These are phyloP conservation scores for Drosophila robusta DNA, from an alignment of 2,888 invertebrate genomes.

Conservation along the genomic window DNA sequence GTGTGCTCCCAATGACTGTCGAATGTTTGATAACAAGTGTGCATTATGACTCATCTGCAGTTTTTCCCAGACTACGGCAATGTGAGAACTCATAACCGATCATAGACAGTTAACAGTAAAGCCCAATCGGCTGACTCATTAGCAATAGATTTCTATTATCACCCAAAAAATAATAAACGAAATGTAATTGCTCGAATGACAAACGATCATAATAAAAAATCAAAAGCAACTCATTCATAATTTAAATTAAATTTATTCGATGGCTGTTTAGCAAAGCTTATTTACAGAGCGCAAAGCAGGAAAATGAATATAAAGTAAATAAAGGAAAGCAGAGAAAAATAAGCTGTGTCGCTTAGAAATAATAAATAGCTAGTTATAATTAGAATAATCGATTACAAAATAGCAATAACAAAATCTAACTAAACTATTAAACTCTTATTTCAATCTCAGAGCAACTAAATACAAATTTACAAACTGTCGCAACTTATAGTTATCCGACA, in stretches of 20 bases:
- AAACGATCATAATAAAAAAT: conserved; percentile 6
- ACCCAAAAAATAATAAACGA: conserved; percentile 1
- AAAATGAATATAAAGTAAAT: conserved; percentile 13
- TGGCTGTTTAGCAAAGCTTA: conserved; percentile 63
- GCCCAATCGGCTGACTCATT: conserved; percentile 32
- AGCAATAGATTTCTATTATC: conserved; percentile 1
- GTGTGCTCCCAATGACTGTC: background rate
- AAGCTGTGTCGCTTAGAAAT: conserved; percentile 20
- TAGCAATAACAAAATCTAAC: conserved; percentile 56
- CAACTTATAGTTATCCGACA: conserved; percentile 15
- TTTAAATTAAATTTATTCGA: conserved; percentile 68
- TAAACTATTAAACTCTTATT: conserved; percentile 27
- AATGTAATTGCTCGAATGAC: conserved; percentile 3
- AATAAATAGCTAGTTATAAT: conserved; percentile 36
- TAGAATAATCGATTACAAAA: conserved; percentile 28
- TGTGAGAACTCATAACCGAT: conserved; percentile 9
- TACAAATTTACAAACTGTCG: conserved; percentile 28
- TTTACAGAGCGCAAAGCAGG: conserved; percentile 43
- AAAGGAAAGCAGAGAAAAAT: conserved; percentile 22
- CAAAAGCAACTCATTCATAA: conserved; percentile 25
- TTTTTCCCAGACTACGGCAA: conserved; percentile 4
- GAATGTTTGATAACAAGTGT: conserved; percentile 33
- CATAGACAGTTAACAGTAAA: conserved; percentile 13
- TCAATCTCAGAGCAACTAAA: conserved; percentile 38
- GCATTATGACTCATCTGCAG: conserved; percentile 29